Evolutionary conservation across 2,888 invertebrate genomes (phyloP), one percentile per base, ranked within the genome.

Genomic region (Aricia artaxerxes): DNA sequence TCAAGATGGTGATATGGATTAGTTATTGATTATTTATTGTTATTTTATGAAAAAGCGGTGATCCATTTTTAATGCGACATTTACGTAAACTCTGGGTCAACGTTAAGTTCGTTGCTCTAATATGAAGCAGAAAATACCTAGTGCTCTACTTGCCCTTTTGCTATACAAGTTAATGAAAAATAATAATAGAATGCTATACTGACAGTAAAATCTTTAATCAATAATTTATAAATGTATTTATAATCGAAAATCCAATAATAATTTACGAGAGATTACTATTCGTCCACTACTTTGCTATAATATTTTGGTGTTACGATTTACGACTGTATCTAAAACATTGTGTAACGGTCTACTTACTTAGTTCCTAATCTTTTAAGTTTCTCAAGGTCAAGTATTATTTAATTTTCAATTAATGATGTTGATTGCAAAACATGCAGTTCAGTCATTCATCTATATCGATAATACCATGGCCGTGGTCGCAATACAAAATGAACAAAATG

Each of bases 1-100:
- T 89, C 90, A 87, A 87, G 87, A 86, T 86, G 84, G 82, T 82
- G 83, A 84, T 83, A 92, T 91, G 89, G 91, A 92, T 92, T 84
- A 86, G 81, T 72, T 82, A 89, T 90, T 91, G 88, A 80, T 88
- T 86, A 80, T 84, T 80, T 82, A 80, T 80, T 69, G 78, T 73
- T 78, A 76, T 73, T 72, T 76, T 78, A 80, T 80, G 60, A 57
- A 60, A 79, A 57, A 35, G 31, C 13, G 31, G 76, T 78, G 60
- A 78, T 75, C 73, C 61, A 73, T 78, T 60, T 78, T 73, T 78
- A 61, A 61, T 13, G 73, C 60, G 60, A 76, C 80, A 69, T 78
- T 78, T 64, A 4, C 9, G 31, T 64, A 61, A 69, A 35, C 35
- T 35, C 31, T 24, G 49, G 53, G 53, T 75, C 9, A 64, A 64